Percentiles rank a stretch among this genome's conserved stretches.
Evolutionary conservation across 2,888 invertebrate species (phyloP).

Genomic region (Tupiocoris notatus): DNA sequence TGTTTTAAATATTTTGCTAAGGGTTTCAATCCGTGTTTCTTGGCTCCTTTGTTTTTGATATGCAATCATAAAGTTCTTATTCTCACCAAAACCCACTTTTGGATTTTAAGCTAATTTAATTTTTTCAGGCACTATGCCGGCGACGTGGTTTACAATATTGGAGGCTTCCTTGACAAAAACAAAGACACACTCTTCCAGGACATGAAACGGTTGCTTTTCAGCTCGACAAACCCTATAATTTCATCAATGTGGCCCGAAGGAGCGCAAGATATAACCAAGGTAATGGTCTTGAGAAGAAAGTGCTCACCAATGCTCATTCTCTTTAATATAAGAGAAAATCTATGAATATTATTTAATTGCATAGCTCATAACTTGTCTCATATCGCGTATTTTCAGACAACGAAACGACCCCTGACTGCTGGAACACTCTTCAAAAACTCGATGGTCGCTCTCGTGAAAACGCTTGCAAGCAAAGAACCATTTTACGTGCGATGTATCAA

Average conservation of each 20-base stretch:
- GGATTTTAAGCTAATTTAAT: not conserved
- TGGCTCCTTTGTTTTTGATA: not conserved
- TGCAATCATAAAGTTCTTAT: not conserved
- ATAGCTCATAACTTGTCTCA: too few species aligned
- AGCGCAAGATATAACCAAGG: conserved; percentile 79
- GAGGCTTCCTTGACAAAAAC: conserved; percentile 95
- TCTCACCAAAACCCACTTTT: not conserved
- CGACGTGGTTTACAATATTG: conserved; percentile 86
- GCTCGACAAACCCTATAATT: conserved; percentile 74
- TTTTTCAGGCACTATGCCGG: conserved; percentile 86
- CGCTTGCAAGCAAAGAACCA: conserved; percentile 87
- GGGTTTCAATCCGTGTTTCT: too few species aligned
- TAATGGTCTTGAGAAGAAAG: too few species aligned
- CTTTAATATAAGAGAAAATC: too few species aligned
- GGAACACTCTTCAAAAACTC: conserved; percentile 93
- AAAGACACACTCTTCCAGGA: conserved; percentile 96
- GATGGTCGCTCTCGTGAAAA: conserved; percentile 85
- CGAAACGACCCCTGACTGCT: conserved; percentile 91
- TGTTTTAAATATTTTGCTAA: too few species aligned
- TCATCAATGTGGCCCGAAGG: conserved; percentile 97
- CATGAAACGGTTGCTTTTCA: conserved; percentile 86
- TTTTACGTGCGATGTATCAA: conserved; percentile 97
- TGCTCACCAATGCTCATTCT: too few species aligned
- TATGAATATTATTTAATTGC: too few species aligned
- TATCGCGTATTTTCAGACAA: conserved; percentile 74